Conservation (phyloP, 2,888 invertebrate genomes). For the Gandaritis pyraliata region DNA sequence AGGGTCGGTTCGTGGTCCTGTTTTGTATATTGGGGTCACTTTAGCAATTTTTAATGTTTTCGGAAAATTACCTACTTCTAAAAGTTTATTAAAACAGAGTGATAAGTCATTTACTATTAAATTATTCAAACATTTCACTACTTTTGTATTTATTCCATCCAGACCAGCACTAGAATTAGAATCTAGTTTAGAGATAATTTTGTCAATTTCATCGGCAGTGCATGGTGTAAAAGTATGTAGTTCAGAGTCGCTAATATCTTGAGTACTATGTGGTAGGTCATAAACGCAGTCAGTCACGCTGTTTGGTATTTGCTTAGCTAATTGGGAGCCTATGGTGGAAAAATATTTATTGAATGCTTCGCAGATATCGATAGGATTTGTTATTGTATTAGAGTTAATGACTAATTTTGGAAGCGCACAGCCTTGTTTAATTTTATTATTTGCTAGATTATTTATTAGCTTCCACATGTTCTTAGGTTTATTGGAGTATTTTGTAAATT, state of each 20-base stretch:
- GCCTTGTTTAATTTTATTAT: conserved; percentile 1
- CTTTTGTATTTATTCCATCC: neutral
- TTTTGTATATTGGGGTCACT: no score
- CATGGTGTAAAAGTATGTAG: neutral
- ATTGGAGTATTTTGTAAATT: neutral
- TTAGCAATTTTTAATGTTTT: neutral
- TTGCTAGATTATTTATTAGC: conserved; percentile 2
- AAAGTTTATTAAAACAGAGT: neutral
- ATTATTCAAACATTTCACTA: neutral
- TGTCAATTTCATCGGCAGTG: neutral
- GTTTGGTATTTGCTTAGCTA: conserved; percentile 28
- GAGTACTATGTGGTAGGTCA: no score
- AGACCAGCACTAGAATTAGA: neutral
- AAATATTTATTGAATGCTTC: conserved; percentile 41
- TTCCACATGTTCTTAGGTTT: conserved; percentile 8
- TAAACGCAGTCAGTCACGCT: no score
- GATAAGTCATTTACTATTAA: neutral
- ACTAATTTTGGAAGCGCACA: neutral
- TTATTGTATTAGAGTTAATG: neutral
- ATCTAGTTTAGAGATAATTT: neutral
- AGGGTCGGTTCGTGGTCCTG: no score
- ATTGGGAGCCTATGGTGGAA: conserved; percentile 24
- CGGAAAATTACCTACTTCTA: neutral
- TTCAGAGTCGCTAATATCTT: neutral
- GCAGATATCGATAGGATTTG: conserved; percentile 27